Evolutionary conservation across 2,113 vertebrate species (phyloP), one percentile per base, ranked within the genome.

Genomic region (Peromyscus californicus): DNA sequence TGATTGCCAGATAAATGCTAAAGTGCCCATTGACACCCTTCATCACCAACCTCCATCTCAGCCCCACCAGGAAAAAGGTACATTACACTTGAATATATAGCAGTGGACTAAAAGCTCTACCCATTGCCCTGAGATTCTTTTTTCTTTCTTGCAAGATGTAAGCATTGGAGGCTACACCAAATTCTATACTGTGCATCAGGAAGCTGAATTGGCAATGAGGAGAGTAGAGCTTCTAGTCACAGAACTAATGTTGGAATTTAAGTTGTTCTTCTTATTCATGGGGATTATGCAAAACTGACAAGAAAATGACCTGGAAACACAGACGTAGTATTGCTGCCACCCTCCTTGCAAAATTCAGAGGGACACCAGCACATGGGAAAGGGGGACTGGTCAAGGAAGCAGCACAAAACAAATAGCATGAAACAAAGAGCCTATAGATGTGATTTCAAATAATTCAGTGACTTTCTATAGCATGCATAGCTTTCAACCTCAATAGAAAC

Each of bases 401-500:
- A 94, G 22, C n/a, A 74, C 87, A 97, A 97, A 97, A 87, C 90
- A 97, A 97, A 94, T 67, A 69, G 42, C 42, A 79, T 90, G 96
- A 97, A 97, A 76, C 69, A 84, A 82, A 90, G 82, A 88, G 16
- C 65, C 87, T 67, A 88, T 83, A 69, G 86, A 93, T 97, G 33
- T 94, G 97, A 98, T 98, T 98, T 98, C 95, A 97, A 94, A 97
- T 97, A 94, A 94, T 96, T 98, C 63, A 31, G 83, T 96, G 96
- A 97, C 70, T 94, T 98, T 98, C 75, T 98, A 75, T 97, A 97
- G 17, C 65, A 88, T 97, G 80, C 95, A 91, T 86, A 92, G 97
- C 97, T 98, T 98, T 98, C 97, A 98, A 94, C 89, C 78, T 98
- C 96, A 98, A 97, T 96, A 97, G 97, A 98, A 90, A 57, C 76